Percentiles rank a stretch among this genome's conserved stretches.
Conservation (phyloP, 2,888 invertebrate species). For the Fissipunctia ypsillon region DNA sequence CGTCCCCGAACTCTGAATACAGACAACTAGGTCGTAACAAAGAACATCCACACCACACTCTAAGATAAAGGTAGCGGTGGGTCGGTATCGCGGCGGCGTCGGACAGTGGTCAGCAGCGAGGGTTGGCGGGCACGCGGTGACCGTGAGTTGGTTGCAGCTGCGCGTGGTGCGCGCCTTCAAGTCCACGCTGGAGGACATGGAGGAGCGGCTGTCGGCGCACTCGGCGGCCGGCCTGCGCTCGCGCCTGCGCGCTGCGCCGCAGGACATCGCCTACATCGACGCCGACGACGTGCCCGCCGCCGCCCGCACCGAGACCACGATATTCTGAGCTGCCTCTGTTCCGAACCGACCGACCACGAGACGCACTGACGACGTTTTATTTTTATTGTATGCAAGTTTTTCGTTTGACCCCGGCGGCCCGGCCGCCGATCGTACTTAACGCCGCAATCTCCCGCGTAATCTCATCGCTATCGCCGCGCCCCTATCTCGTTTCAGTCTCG, state of each 20-base stretch:
- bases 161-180: conserved; percentile 99
- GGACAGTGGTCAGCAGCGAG: conserved; percentile 48
- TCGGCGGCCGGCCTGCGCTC: conserved; percentile 98
- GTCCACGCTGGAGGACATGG: conserved; percentile 99
- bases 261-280: conserved; percentile 96
- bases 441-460: conserved; percentile 71
- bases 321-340: conserved; percentile 76
- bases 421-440: conserved; percentile 78
- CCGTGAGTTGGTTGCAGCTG: conserved; percentile 96
- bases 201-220: conserved; percentile 99
- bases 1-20: conserved; percentile 81
- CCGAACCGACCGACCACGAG: conserved; percentile 61
- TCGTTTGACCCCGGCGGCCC: conserved; percentile 63
- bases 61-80: conserved; percentile 69
- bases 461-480: conserved; percentile 68
- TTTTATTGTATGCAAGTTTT: conserved; percentile 69
- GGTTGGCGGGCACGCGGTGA: conserved; percentile 52
- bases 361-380: conserved; percentile 66
- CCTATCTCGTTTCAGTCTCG: conserved; percentile 68
- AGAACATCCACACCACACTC: conserved; percentile 89
- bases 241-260: conserved; percentile 93
- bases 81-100: conserved; percentile 58
- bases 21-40: conserved; percentile 70
- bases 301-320: conserved; percentile 84
- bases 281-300: conserved; percentile 90